Evolutionary conservation across 2,113 vertebrate genomes (phyloP).

Genomic region (Abramis brama): DNA sequence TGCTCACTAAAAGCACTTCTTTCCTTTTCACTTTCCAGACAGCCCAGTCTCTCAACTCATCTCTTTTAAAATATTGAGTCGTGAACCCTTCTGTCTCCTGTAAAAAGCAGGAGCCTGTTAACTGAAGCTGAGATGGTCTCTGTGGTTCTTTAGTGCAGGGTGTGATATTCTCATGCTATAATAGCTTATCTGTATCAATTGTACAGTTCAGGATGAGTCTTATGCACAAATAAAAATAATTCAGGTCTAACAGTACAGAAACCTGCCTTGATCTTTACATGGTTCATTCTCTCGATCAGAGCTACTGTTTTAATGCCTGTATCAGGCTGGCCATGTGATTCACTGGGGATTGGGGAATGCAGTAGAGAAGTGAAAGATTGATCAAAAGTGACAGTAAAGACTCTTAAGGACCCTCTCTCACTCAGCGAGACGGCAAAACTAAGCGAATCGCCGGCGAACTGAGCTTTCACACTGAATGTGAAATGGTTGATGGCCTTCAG

Average conservation of each 20-base stretch:
- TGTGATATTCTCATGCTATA: background rate
- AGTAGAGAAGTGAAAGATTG: background rate
- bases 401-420: too few species aligned
- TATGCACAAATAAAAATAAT: background rate
- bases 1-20: constrained; percentile 41
- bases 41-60: background rate
- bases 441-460: too few species aligned
- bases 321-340: background rate
- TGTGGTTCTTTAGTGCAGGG: background rate
- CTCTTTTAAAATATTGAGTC: constrained; percentile 29
- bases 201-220: background rate
- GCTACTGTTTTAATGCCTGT: background rate
- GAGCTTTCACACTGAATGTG: too few species aligned
- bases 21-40: background rate
- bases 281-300: background rate
- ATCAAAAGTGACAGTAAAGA: too few species aligned
- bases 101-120: background rate
- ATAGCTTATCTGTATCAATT: background rate
- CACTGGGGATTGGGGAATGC: background rate
- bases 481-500: too few species aligned
- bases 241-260: background rate
- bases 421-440: too few species aligned
- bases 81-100: background rate
- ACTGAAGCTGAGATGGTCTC: background rate
- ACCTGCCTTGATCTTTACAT: background rate